A percentile compares a stretch with the other conserved stretches of the same genome.
These are phyloP conservation scores for Upupa epops DNA, from an alignment of 2,113 vertebrate species.

Conservation along the genomic window DNA sequence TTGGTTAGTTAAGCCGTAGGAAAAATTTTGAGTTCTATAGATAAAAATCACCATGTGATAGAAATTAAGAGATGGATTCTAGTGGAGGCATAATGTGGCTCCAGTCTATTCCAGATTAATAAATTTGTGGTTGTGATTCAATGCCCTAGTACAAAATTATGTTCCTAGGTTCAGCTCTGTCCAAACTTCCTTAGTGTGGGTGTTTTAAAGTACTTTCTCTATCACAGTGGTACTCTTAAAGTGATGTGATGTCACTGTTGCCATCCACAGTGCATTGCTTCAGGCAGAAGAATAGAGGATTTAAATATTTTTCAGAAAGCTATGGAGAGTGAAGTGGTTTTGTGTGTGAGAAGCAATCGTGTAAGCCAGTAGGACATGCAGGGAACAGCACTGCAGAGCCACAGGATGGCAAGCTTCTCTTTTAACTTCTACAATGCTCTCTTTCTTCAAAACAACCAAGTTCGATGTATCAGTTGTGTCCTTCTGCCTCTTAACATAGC, in stretches of 20 bases:
- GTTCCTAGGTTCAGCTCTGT: background rate
- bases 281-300: background rate
- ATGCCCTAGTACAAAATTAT: background rate
- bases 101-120: background rate
- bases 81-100: background rate
- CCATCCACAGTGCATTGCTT: background rate
- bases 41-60: background rate
- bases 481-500: background rate
- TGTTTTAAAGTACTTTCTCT: background rate
- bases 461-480: background rate
- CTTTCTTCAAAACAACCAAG: background rate
- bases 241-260: background rate
- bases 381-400: background rate
- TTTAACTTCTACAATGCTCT: background rate
- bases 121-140: background rate
- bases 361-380: background rate
- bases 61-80: background rate
- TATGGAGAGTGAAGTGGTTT: background rate
- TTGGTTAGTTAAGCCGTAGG: background rate
- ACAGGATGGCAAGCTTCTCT: background rate
- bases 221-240: background rate
- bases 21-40: background rate
- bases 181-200: background rate
- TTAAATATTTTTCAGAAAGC: background rate
- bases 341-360: background rate